Percentiles rank a stretch among this genome's conserved stretches.
Evolutionary conservation across 2,888 invertebrate species (phyloP).

Genomic region (Erebia epiphron): DNA sequence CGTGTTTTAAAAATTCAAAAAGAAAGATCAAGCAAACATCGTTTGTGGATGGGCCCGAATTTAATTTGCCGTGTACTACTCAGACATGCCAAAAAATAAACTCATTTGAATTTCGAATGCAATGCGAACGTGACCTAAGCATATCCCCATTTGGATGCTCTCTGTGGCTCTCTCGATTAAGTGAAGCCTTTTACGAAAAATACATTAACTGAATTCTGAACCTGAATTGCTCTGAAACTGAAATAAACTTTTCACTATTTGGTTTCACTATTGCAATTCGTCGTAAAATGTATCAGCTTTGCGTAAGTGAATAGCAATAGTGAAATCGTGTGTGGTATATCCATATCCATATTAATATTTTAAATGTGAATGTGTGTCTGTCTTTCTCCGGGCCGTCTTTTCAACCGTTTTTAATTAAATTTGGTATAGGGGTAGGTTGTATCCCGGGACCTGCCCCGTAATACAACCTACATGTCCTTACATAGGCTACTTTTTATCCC

Average conservation of each 20-base stretch:
- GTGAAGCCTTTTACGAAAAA: conserved; percentile 41
- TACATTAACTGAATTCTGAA: conserved; percentile 31
- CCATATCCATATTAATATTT: too few species aligned
- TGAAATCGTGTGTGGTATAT: too few species aligned
- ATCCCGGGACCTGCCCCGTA: too few species aligned
- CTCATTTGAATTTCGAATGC: conserved; percentile 79
- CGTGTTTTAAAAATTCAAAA: conserved; percentile 35
- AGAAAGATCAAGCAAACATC: conserved; percentile 33
- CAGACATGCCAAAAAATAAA: conserved; percentile 74
- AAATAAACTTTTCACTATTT: conserved; percentile 20
- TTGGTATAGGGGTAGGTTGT: too few species aligned
- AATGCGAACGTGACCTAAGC: conserved; percentile 68
- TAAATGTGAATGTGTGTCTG: too few species aligned
- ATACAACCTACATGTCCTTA: too few species aligned
- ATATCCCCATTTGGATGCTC: conserved; percentile 71
- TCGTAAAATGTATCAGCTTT: neutral
- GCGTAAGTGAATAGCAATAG: neutral
- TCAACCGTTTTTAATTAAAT: too few species aligned
- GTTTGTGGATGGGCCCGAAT: conserved; percentile 54
- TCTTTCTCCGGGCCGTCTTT: too few species aligned
- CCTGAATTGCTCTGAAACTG: conserved; percentile 19
- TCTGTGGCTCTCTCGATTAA: conserved; percentile 44
- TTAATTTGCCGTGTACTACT: conserved; percentile 71
- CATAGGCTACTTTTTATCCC: too few species aligned
- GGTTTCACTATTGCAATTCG: conserved; percentile 7